A percentile compares a stretch with the other conserved stretches of the same genome.
Conservation (phyloP, 2,113 vertebrate species). For the Saguinus midas region DNA sequence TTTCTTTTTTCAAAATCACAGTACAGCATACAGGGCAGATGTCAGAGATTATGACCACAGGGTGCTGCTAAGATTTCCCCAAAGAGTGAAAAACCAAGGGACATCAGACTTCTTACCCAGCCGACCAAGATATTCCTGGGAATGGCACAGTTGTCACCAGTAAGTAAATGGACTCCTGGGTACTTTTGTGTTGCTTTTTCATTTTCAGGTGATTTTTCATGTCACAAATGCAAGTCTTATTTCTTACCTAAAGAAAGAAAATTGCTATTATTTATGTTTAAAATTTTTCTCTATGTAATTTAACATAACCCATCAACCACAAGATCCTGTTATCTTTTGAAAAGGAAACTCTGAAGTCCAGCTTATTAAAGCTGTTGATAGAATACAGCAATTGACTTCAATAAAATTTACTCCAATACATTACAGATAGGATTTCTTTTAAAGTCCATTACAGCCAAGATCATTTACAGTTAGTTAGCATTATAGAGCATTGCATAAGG, state of each 20-base stretch:
- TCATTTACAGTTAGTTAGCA: not conserved
- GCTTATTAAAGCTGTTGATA: not conserved
- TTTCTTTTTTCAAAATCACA: slow-evolving; percentile 75
- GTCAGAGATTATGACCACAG: slow-evolving; percentile 94
- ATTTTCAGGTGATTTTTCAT: not conserved
- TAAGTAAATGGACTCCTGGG: slow-evolving; percentile 83
- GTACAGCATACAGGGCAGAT: slow-evolving; percentile 87
- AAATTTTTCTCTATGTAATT: slow-evolving; percentile 1
- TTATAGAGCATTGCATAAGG: not conserved
- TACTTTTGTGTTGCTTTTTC: slow-evolving; percentile 43
- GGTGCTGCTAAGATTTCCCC: slow-evolving; percentile 94
- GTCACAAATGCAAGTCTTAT: not conserved
- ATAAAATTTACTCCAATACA: not conserved
- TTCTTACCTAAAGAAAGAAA: slow-evolving; percentile 14
- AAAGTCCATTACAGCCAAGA: not conserved
- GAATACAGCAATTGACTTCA: not conserved
- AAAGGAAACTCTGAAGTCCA: not conserved
- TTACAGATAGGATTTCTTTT: not conserved
- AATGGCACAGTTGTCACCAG: slow-evolving; percentile 99
- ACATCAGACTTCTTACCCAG: slow-evolving; percentile 96
- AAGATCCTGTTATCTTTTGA: slow-evolving; percentile 11
- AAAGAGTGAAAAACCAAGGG: slow-evolving; percentile 98
- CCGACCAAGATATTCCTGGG: slow-evolving; percentile 95
- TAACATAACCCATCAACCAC: not conserved
- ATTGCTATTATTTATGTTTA: not conserved